Evolutionary conservation across 2,113 vertebrate species (phyloP).

Genomic region (Uria aalge): DNA sequence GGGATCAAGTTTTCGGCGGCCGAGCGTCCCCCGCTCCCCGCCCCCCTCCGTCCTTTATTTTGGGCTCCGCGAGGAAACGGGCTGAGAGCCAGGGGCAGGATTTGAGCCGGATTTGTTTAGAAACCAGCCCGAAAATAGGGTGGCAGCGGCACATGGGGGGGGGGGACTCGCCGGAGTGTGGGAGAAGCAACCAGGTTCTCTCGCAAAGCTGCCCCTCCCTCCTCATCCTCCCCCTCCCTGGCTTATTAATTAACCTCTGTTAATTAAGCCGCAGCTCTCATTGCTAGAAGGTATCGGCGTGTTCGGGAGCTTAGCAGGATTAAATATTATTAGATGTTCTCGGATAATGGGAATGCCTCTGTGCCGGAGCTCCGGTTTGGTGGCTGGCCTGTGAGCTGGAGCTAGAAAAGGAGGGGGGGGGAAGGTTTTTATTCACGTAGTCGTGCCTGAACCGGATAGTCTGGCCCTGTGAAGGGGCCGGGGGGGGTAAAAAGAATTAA

Average conservation of each 20-base stretch:
- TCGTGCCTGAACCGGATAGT: neutral
- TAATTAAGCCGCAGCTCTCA: conserved; percentile 37
- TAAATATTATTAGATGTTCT: conserved; percentile 37
- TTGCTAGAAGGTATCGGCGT: conserved; percentile 6
- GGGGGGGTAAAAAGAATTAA: too few relatives aligned
- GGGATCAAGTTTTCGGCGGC: neutral
- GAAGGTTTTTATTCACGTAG: neutral
- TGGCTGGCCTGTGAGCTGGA: neutral
- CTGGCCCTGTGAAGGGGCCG: neutral
- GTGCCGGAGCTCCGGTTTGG: neutral
- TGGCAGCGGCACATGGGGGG: neutral
- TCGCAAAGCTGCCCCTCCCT: neutral
- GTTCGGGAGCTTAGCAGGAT: conserved; percentile 20
- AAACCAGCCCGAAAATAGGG: neutral
- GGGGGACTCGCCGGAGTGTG: neutral
- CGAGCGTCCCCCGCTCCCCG: accelerated
- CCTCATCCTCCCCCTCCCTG: neutral
- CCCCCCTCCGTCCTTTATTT: neutral
- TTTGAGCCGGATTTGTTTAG: neutral
- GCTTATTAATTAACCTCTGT: conserved; percentile 59
- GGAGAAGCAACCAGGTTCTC: neutral
- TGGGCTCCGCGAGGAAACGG: accelerated
- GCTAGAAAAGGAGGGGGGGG: neutral
- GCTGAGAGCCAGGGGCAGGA: neutral
- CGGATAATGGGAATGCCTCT: neutral